Evolutionary conservation across 2,797 vertebrate genomes (phyloP), one percentile per base, ranked within the genome.

Genomic region (Valencia hispanica): DNA sequence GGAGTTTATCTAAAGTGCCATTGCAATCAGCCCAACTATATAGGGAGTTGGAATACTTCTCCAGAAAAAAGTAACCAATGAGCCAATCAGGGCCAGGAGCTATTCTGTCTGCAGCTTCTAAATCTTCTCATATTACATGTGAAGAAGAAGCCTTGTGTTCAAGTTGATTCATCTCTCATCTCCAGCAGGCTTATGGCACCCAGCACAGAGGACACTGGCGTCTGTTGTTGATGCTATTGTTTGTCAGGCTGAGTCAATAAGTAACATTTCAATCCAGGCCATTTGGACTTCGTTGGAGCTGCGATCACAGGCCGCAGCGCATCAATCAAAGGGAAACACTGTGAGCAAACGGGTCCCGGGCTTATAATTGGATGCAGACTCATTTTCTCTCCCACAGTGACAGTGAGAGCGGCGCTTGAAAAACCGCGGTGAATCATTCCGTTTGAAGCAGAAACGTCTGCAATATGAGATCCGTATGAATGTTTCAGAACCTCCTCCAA

Each of bases 381-480:
- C 80, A 79, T 84, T 79, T 85, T 86, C 78, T 84, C 43, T 85
- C 83, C 70, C 75, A 68, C 79, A 79, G 71, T 85, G 87, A 90
- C 85, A 89, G 85, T 36, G 79, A 74, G 79, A 25, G 84, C 59
- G 59, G 84, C 22, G 76, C 88, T 88, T 87, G 88, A 87, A 91
- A 48, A 91, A 90, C 83, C 85, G 81, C 86, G 75, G 93, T 89
- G 86, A 91, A 89, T 93, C 87, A 92, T 88, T 88, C 87, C 73
- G 88, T 93, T 92, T 93, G 91, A 93, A 92, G 89, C 80, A 75
- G 82, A 86, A 89, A 84, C 61, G 82, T 87, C 88, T 89, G 82
- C 68, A 81, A 88, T 91, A 93, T 90, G 84, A 90, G 92, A 93
- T 91, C 92, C 92, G 93, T 87, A 93, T 93, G 90, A 87, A 92